Conservation (phyloP, 2,797 vertebrate genomes). For the Mus caroli region DNA sequence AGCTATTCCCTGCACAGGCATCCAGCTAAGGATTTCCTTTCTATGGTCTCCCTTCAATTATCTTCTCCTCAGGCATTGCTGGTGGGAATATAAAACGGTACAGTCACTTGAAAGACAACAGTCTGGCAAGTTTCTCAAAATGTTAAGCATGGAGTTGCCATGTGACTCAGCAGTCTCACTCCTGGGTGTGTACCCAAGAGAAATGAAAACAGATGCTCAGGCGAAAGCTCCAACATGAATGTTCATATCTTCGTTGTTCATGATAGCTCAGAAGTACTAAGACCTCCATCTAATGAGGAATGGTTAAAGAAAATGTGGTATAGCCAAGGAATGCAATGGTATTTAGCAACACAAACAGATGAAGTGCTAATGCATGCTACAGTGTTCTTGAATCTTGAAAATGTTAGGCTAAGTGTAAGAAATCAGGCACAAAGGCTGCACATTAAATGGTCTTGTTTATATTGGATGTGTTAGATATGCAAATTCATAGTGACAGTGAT, state of each 20-base stretch:
- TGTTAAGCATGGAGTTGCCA: conserved; percentile 46
- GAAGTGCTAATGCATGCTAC: background rate
- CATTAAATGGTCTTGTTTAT: conserved; percentile 41
- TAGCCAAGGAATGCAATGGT: background rate
- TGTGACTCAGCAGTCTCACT: conserved; percentile 51
- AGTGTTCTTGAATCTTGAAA: conserved; percentile 14
- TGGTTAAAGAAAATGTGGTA: conserved; percentile 25
- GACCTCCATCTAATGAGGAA: background rate
- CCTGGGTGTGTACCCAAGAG: conserved; percentile 35
- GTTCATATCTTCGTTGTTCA: conserved; percentile 47
- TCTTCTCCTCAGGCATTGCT: conserved; percentile 25
- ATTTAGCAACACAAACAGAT: conserved; percentile 43
- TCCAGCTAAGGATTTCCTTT: conserved; percentile 11
- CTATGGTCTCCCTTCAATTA: background rate
- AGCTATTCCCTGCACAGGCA: background rate
- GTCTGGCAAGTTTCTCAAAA: conserved; percentile 55
- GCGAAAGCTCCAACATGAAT: conserved; percentile 34
- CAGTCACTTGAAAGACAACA: conserved; percentile 37
- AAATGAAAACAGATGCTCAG: conserved; percentile 55
- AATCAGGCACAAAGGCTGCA: background rate
- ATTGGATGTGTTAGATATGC: conserved; percentile 8
- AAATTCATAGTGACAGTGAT: conserved; percentile 8
- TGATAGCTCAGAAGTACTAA: conserved; percentile 41
- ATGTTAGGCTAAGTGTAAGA: conserved; percentile 11
- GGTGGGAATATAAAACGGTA: conserved; percentile 31